A percentile compares a stretch with the other conserved stretches of the same genome.
Evolutionary conservation across 2,888 invertebrate genomes (phyloP).

Genomic region (Napeogenes sylphis): DNA sequence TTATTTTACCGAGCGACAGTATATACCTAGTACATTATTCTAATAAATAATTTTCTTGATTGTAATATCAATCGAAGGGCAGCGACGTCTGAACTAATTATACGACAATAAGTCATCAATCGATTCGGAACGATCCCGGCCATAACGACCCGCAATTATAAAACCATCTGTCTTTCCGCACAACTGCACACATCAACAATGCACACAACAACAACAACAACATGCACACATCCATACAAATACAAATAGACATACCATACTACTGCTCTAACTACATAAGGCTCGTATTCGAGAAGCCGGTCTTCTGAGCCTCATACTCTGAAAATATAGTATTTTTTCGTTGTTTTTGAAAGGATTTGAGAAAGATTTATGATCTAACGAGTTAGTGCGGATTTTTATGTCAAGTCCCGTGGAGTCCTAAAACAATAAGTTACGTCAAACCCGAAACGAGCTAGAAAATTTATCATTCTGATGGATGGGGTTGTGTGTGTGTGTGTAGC

Average conservation of each 20-base stretch:
- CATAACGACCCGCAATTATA: conserved; percentile 38
- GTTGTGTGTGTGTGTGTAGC: too few relatives aligned
- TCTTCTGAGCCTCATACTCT: conserved; percentile 4
- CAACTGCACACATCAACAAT: conserved; percentile 32
- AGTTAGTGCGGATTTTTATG: conserved; percentile 29
- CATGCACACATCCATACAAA: too few relatives aligned
- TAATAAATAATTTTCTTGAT: not conserved
- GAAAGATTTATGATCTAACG: conserved; percentile 35
- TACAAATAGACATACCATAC: not conserved
- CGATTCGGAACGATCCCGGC: conserved; percentile 22
- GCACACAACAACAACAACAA: too few relatives aligned
- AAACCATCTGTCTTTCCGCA: conserved; percentile 42
- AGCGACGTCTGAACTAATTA: conserved; percentile 23
- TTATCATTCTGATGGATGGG: conserved; percentile 22
- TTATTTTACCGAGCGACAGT: too few relatives aligned
- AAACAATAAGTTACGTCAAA: conserved; percentile 27
- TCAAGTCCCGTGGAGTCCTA: conserved; percentile 13
- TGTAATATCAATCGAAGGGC: conserved; percentile 16
- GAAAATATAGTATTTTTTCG: conserved; percentile 4
- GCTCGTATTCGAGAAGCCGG: too few relatives aligned
- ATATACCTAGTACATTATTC: too few relatives aligned
- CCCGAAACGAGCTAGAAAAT: conserved; percentile 2
- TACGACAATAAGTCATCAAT: conserved; percentile 27
- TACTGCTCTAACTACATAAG: not conserved
- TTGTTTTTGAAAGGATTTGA: conserved; percentile 20